phyloP scores from a whole-genome alignment of 2,888 invertebrate genomes.

The Carabus problematicus region DNA sequence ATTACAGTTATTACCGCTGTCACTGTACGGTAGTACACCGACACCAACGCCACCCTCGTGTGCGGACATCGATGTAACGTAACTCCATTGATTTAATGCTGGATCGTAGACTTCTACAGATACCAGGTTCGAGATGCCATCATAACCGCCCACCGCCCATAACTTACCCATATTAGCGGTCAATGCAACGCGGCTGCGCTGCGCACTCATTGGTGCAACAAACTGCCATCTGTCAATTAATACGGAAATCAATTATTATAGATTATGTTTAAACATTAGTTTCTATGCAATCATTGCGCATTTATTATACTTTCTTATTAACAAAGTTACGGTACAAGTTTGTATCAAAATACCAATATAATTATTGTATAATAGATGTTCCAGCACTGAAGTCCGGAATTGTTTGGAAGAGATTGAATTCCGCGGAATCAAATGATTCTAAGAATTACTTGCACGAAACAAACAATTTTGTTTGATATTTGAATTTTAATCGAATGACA shows the following conservation, averaged over 20 bases:
- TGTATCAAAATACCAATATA: too few relatives aligned
- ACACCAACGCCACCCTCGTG: slow-evolving; percentile 93
- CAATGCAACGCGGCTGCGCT: slow-evolving; percentile 80
- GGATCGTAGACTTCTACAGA: slow-evolving; percentile 89
- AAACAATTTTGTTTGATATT: too few relatives aligned
- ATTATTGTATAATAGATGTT: too few relatives aligned
- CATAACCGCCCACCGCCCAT: slow-evolving; percentile 83
- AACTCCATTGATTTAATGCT: slow-evolving; percentile 73
- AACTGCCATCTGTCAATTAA: slow-evolving; percentile 72
- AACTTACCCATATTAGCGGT: slow-evolving; percentile 85
- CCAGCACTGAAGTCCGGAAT: too few relatives aligned
- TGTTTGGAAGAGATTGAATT: too few relatives aligned
- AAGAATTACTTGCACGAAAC: too few relatives aligned
- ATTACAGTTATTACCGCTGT: slow-evolving; percentile 13
- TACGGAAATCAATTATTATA: slow-evolving; percentile 37
- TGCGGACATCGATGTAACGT: slow-evolving; percentile 79
- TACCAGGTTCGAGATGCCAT: slow-evolving; percentile 80
- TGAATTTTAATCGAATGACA: too few relatives aligned
- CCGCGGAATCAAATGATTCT: too few relatives aligned
- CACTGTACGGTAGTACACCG: slow-evolving; percentile 68
- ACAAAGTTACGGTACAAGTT: too few relatives aligned
- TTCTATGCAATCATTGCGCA: too few relatives aligned
- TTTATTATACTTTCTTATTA: too few relatives aligned
- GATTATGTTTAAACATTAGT: not conserved
- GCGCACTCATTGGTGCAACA: slow-evolving; percentile 82